Base-by-base conservation (phyloP, 2,888 invertebrate genomes). In the Prenolepis imparis region DNA sequence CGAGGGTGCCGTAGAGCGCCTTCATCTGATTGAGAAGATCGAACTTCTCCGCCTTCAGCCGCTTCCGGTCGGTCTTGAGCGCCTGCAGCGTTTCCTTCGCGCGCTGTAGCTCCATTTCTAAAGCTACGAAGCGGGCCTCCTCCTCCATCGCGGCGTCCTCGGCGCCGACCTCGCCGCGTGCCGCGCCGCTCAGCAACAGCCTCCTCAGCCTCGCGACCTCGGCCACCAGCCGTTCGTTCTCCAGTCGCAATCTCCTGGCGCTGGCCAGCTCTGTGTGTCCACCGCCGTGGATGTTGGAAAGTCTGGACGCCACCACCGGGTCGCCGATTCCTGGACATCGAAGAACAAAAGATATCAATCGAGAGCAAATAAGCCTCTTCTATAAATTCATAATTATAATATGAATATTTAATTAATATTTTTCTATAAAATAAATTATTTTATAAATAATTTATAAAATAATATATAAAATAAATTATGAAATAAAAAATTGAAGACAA, bases 1-100 rank as follows among this genome's bases (percentile, higher is more conserved):
- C 99, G 85, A 99, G 96, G 11, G 98, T 98, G 81, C 97, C 97
- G 95, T 99, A 99, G 84, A 99, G 96, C 93, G 99, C 98, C 95
- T 98, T 98, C 97, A 99, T 98, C 95, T 99, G 98, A 94, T 97
- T 98, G 90, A 99, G 95, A 88, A 99, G 96, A 95, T 99, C 99
- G 93, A 98, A 97, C 95, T 98, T 98, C 95, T 99, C 99, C 18
- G 98, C 97, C 95, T 98, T 98, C 94, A 99, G 96, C 88, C 98
- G 96, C 95, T 98, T 98, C 86, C 98, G 96, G 95, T 99, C 99
- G 84, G 97, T 97, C 95, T 98, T 98, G 93, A 99, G 95, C 80
- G 97, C 98, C 96, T 95, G 96, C 41, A 98, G 96, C 67, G 98
- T 97, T 95, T 98, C 98, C 94, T 97, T 97, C 28, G 98, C 97